phyloP scores from a whole-genome alignment of 2,113 vertebrate species.

The Gavialis gangeticus region DNA sequence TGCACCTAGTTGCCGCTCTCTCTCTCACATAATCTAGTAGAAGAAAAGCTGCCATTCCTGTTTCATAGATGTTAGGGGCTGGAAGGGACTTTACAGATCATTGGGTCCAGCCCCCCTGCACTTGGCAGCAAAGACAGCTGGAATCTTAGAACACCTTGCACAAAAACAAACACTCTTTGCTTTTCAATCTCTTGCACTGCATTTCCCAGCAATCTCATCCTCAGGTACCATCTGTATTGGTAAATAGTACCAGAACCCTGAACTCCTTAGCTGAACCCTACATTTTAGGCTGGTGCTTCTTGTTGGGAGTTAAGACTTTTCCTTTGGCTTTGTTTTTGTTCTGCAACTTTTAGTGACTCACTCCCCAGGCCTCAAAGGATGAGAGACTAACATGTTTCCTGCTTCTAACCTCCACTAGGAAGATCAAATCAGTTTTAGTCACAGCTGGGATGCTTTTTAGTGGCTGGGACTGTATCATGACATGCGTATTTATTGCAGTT shows the following conservation, averaged over 20 bases:
- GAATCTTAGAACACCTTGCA: too few species aligned
- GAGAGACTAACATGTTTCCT: background rate
- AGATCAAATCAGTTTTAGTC: background rate
- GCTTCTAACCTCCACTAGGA: background rate
- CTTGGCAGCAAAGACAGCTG: too few species aligned
- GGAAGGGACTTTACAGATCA: too few species aligned
- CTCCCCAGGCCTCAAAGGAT: background rate
- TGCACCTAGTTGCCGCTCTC: background rate
- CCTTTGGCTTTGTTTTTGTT: background rate
- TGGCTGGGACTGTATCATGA: background rate
- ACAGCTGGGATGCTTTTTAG: background rate
- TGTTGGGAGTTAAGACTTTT: background rate
- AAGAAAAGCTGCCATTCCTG: too few species aligned
- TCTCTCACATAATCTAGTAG: background rate
- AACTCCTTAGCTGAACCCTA: background rate
- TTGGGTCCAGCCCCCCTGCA: too few species aligned
- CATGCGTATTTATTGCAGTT: accelerated
- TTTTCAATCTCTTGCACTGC: background rate
- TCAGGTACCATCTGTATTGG: background rate
- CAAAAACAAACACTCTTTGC: background rate
- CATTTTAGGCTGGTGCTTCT: background rate
- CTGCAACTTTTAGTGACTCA: background rate
- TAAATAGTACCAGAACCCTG: background rate
- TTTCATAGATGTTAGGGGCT: too few species aligned
- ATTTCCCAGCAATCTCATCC: too few species aligned